These are phyloP conservation scores for Dicycla oo DNA, from an alignment of 2,888 invertebrate species.

Conservation along the genomic window DNA sequence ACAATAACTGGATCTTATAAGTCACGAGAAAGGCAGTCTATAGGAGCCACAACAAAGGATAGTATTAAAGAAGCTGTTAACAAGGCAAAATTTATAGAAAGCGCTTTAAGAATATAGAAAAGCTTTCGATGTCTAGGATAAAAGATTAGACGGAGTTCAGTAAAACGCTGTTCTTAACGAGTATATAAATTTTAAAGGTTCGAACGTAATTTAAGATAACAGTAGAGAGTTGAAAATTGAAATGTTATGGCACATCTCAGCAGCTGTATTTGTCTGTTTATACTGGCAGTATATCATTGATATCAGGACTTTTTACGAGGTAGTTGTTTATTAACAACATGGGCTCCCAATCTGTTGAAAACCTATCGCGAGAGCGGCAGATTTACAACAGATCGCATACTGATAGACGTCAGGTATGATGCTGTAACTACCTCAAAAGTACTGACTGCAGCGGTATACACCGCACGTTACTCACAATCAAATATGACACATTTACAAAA, in stretches of 20 bases:
- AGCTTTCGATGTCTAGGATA: slow-evolving; percentile 66
- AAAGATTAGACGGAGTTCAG: slow-evolving; percentile 46
- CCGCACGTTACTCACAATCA: slow-evolving; percentile 39
- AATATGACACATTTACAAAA: slow-evolving; percentile 38
- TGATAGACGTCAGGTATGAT: slow-evolving; percentile 44
- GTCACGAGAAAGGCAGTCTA: slow-evolving; percentile 35
- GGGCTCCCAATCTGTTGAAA: slow-evolving; percentile 41
- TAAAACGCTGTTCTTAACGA: slow-evolving; percentile 48
- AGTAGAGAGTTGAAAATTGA: slow-evolving; percentile 41
- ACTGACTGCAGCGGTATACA: slow-evolving; percentile 48
- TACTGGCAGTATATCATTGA: slow-evolving; percentile 22
- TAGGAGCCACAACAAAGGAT: slow-evolving; percentile 45
- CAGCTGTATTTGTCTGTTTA: slow-evolving; percentile 34
- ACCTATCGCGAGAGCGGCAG: slow-evolving; percentile 41
- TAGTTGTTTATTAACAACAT: slow-evolving; percentile 23
- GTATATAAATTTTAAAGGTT: slow-evolving; percentile 40
- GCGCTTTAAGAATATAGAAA: slow-evolving; percentile 55
- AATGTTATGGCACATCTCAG: slow-evolving; percentile 44
- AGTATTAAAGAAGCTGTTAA: slow-evolving; percentile 45
- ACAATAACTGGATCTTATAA: slow-evolving; percentile 37
- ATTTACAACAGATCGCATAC: slow-evolving; percentile 46
- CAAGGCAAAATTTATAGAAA: slow-evolving; percentile 55
- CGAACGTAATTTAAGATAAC: slow-evolving; percentile 50
- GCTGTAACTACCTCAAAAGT: slow-evolving; percentile 33
- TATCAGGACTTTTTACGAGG: slow-evolving; percentile 33